phyloP scores from a whole-genome alignment of 2,797 vertebrate species.

The Gambelia wislizenii region DNA sequence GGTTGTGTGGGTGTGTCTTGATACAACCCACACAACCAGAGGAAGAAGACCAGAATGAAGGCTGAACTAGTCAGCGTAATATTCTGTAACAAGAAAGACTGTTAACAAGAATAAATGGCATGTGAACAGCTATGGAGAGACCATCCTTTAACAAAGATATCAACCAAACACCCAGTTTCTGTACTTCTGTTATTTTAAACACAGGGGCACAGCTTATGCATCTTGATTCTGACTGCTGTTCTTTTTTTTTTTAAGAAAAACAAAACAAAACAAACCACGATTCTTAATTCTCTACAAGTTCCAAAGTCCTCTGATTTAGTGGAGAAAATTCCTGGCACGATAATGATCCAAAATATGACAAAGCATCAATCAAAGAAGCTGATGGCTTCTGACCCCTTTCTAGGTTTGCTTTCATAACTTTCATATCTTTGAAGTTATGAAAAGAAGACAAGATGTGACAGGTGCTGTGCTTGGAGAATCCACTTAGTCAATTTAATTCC shows the following conservation, averaged over 20 bases:
- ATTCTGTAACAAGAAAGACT: background rate
- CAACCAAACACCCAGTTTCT: background rate
- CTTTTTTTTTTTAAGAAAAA: background rate
- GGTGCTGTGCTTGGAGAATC: constrained; percentile 83
- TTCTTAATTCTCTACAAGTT: constrained; percentile 14
- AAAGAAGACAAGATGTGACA: constrained; percentile 86
- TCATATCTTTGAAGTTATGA: constrained; percentile 86
- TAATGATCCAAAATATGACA: constrained; percentile 77
- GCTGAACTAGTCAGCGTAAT: background rate
- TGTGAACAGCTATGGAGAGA: background rate
- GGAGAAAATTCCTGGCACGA: constrained; percentile 47
- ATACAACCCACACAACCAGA: no score
- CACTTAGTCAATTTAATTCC: constrained; percentile 81
- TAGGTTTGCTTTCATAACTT: constrained; percentile 83
- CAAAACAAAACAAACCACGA: background rate
- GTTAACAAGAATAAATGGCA: background rate
- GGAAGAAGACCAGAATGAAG: background rate
- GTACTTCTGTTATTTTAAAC: constrained; percentile 31
- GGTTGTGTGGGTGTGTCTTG: background rate
- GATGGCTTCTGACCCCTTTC: constrained; percentile 79
- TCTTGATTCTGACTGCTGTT: constrained; percentile 32
- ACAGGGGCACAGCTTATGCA: constrained; percentile 26
- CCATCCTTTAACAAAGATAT: background rate
- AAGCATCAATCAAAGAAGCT: constrained; percentile 75
- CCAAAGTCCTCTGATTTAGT: constrained; percentile 58